Percentiles rank a stretch among this genome's conserved stretches.
These are phyloP conservation scores for Drosophila pegasa DNA, from an alignment of 2,888 invertebrate species.

Conservation along the genomic window DNA sequence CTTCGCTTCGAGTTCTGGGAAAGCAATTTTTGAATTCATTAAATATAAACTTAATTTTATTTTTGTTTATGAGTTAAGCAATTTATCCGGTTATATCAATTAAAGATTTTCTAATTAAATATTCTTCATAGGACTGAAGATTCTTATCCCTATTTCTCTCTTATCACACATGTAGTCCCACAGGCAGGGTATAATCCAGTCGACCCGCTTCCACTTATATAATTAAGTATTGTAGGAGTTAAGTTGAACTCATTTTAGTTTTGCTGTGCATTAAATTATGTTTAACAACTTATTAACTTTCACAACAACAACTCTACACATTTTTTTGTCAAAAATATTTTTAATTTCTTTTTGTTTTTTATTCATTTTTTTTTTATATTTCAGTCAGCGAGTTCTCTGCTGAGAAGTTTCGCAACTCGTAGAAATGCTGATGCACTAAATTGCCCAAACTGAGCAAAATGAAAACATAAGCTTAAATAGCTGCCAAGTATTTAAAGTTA, in stretches of 20 bases:
- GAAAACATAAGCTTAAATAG: slow-evolving; percentile 27
- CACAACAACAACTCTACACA: slow-evolving; percentile 20
- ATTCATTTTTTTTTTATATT: slow-evolving; percentile 25
- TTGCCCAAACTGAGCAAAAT: slow-evolving; percentile 31
- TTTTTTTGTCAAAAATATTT: slow-evolving; percentile 12
- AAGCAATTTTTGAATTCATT: neutral
- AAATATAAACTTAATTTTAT: neutral
- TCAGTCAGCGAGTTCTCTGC: slow-evolving; percentile 48
- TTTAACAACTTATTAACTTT: slow-evolving; percentile 54
- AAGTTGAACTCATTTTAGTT: slow-evolving; percentile 16
- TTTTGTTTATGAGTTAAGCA: neutral
- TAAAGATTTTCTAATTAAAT: too few species aligned
- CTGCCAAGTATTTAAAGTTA: slow-evolving; percentile 2
- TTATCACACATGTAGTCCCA: too few species aligned
- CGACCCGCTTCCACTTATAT: neutral
- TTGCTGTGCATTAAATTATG: slow-evolving; percentile 44
- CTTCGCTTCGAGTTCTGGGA: slow-evolving; percentile 65
- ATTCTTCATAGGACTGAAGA: too few species aligned
- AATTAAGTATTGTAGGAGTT: slow-evolving; percentile 26
- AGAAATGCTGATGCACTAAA: slow-evolving; percentile 60
- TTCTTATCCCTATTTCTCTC: too few species aligned
- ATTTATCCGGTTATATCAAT: neutral
- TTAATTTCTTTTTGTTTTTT: neutral
- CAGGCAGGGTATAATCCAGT: slow-evolving; percentile 12
- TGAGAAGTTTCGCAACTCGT: slow-evolving; percentile 61